A percentile compares a stretch with the other conserved stretches of the same genome.
phyloP scores from a whole-genome alignment of 2,888 invertebrate genomes.

The Tuberolachnus salignus region DNA sequence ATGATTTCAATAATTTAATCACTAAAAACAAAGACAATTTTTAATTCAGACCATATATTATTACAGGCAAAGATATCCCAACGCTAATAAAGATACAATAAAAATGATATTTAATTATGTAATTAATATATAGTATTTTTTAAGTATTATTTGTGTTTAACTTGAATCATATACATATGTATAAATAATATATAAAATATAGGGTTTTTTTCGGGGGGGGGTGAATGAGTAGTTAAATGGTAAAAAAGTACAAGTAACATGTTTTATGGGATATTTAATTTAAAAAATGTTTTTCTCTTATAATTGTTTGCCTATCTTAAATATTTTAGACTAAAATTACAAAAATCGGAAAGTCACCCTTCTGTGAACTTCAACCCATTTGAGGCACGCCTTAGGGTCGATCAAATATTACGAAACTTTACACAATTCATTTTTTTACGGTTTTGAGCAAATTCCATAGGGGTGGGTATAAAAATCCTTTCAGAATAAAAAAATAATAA shows the following conservation, averaged over 20 bases:
- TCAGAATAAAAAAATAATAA: too few species aligned
- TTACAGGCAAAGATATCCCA: neutral
- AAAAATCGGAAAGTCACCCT: neutral
- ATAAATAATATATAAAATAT: neutral
- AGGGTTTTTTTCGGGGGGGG: neutral
- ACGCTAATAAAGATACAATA: neutral
- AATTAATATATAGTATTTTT: neutral
- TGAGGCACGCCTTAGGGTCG: neutral
- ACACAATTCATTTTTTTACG: neutral
- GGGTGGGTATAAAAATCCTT: too few species aligned
- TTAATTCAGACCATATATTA: slow-evolving; percentile 6
- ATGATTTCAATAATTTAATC: slow-evolving; percentile 3
- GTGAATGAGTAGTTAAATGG: neutral
- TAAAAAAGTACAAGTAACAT: neutral
- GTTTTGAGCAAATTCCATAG: neutral
- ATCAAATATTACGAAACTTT: neutral
- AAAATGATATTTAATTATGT: neutral
- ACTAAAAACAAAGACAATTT: slow-evolving; percentile 7
- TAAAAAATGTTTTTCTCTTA: neutral
- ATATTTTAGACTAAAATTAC: neutral
- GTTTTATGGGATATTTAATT: neutral
- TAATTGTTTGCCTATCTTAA: neutral
- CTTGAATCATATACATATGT: neutral
- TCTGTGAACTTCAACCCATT: neutral
- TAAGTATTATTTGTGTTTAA: neutral